Base-by-base conservation (phyloP, 64 coral and sea anemone species). In the Catalaphyllia jardinei region DNA sequence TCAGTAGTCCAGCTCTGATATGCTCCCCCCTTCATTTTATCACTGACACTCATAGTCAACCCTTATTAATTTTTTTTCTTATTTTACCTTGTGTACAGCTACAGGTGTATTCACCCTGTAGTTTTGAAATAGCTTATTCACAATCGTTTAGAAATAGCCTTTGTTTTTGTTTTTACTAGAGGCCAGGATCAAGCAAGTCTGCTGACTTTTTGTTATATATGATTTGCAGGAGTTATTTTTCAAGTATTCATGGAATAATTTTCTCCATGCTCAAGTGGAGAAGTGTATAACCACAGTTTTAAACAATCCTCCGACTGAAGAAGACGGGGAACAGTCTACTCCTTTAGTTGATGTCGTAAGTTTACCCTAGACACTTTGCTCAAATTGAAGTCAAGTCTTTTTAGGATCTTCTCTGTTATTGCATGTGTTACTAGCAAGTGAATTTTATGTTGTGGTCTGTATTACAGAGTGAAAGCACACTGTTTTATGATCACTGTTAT, bases 171-270 rank as follows among this genome's bases (percentile, higher is more conserved):
- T 80, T 80, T 2, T 60, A 80, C 29, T 10, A 60, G 60, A 1
- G 25, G 14, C 28, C 28, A n/a, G 8, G 30, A 27, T 24, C 7
- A 11, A 5, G 25, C 20, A 80, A 61, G 60, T 10, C n/a, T n/a
- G n/a, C 54, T 80, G 24, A 10, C 31, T 7, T 69, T 69, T 22
- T 67, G 8, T 22, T 79, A 28, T 52, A 14, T 69, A 8, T 60
- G 16, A 63, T 62, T 91, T 95, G 38, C 79, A 99, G 97, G 97
- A 99, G 67, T 93, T 99, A 82, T 99, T 99, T 90, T 99, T 99
- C 84, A 93, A 91, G 77, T 99, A 99, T 83, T 93, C 97, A 29
- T 99, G 97, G 97, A 99, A 99, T 93, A 99, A 99, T 85, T 99
- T 99, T 75, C 94, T 99, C 22, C 97, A 99, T 71, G 90, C 94